Conservation (phyloP, 2,797 vertebrate genomes). For the Squalus acanthias region DNA sequence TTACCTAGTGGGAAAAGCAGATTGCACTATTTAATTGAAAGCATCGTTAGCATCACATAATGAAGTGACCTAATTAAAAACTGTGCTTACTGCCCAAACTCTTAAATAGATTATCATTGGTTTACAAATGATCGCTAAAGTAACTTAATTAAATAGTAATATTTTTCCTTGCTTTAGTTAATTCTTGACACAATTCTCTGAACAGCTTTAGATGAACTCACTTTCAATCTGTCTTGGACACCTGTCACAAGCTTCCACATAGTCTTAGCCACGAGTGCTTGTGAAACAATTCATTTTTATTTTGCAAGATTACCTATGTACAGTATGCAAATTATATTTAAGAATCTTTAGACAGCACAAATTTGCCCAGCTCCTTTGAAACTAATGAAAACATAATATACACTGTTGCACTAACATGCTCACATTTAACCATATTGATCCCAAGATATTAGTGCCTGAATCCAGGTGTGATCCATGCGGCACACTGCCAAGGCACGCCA, state of each 20-base stretch:
- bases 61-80: not conserved
- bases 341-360: not conserved
- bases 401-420: too few relatives aligned
- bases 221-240: not conserved
- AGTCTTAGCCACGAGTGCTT: not conserved
- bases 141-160: conserved; percentile 29
- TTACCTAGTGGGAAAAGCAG: not conserved
- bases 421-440: not conserved
- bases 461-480: not conserved
- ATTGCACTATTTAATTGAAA: conserved; percentile 9
- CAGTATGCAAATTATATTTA: not conserved
- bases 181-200: not conserved
- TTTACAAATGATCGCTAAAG: not conserved
- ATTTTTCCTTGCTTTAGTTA: not conserved
- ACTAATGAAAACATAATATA: not conserved
- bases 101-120: not conserved
- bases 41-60: not conserved
- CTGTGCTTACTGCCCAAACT: not conserved
- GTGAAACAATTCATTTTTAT: not conserved
- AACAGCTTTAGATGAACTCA: not conserved
- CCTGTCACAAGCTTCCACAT: not conserved
- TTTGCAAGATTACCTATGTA: not conserved
- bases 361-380: not conserved
- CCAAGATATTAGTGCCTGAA: not conserved
- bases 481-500: not conserved